Conservation (phyloP, 37 sponge, comb jelly and placozoan species). For the Aphrocallistes beatrix region DNA sequence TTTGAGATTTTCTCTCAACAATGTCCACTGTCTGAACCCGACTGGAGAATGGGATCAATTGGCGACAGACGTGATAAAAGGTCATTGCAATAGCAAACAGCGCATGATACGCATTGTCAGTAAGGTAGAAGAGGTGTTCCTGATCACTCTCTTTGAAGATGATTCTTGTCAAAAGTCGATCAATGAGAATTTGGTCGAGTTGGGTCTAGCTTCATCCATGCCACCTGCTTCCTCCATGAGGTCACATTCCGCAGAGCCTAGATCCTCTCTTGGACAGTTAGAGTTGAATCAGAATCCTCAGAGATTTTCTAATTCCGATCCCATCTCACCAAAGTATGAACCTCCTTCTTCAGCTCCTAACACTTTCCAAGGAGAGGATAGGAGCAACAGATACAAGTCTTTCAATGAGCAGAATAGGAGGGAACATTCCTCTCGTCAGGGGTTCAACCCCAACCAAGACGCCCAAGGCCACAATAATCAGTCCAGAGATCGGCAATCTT, state of each 20-base stretch:
- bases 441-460: too few relatives aligned
- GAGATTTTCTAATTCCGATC: too few relatives aligned
- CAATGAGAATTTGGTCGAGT: background rate
- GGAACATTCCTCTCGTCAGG: too few relatives aligned
- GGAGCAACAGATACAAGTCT: too few relatives aligned
- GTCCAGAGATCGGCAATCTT: too few relatives aligned
- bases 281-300: background rate
- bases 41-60: background rate
- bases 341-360: too few relatives aligned
- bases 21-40: background rate
- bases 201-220: background rate
- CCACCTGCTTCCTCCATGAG: too few relatives aligned
- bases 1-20: background rate
- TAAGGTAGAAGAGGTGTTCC: background rate
- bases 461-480: too few relatives aligned
- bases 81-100: background rate
- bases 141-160: background rate
- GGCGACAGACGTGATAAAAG: background rate
- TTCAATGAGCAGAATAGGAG: too few relatives aligned
- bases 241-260: too few relatives aligned
- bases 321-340: too few relatives aligned
- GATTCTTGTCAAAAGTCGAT: background rate
- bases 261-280: background rate
- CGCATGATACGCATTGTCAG: background rate
- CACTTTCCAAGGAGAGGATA: too few relatives aligned